phyloP scores from a whole-genome alignment of 2,113 vertebrate species.

The Brachyistius frenatus region DNA sequence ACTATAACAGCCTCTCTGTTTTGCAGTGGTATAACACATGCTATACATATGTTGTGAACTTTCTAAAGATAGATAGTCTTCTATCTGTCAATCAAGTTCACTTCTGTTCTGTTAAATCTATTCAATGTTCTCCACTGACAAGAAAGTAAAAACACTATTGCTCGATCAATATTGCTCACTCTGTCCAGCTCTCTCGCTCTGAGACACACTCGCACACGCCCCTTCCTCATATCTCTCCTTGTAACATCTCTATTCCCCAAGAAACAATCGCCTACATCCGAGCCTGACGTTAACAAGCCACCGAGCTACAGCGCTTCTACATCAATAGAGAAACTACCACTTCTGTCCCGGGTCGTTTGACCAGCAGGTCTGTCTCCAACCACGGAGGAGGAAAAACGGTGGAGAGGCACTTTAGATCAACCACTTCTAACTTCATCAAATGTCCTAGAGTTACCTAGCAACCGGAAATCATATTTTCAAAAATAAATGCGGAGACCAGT shows the following conservation, averaged over 20 bases:
- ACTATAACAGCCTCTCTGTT: too few relatives aligned
- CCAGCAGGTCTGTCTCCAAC: background rate
- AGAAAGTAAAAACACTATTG: too few relatives aligned
- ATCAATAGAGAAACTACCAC: background rate
- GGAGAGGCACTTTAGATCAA: background rate
- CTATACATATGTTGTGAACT: too few relatives aligned
- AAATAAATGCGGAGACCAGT: constrained; percentile 12
- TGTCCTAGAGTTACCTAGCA: fast-evolving
- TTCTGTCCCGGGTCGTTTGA: background rate
- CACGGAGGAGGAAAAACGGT: background rate
- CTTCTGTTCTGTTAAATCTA: background rate
- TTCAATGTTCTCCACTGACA: too few relatives aligned
- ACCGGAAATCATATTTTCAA: constrained; percentile 6
- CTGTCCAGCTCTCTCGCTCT: background rate
- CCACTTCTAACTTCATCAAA: background rate
- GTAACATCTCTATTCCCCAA: too few relatives aligned
- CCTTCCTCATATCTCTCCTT: background rate
- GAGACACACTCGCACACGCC: background rate
- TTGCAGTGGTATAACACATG: too few relatives aligned
- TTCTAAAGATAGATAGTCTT: background rate
- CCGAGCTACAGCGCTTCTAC: background rate
- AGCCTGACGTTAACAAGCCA: too few relatives aligned
- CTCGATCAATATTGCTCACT: background rate
- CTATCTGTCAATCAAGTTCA: background rate
- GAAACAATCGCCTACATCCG: background rate